Evolutionary conservation across 2,797 vertebrate species (phyloP).

Genomic region (Margarornis squamiger): DNA sequence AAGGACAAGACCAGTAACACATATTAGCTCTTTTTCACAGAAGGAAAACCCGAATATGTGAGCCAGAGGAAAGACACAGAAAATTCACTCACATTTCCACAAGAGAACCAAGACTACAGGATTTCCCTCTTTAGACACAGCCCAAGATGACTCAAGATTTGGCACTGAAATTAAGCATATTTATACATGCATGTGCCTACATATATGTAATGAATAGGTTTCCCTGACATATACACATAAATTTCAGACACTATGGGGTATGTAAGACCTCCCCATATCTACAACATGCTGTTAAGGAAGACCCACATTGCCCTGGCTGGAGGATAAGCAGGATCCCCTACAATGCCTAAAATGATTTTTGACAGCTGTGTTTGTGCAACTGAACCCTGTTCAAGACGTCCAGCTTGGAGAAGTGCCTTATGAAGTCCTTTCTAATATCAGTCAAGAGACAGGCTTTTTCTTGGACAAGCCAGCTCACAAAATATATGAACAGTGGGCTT

Average conservation of each 20-base stretch:
- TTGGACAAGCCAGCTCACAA: not conserved
- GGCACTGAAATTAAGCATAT: not conserved
- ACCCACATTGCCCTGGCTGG: not conserved
- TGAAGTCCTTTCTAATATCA: not conserved
- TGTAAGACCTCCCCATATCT: not conserved
- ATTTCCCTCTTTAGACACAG: not conserved
- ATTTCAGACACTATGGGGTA: not conserved
- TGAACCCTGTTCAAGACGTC: not conserved
- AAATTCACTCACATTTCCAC: not conserved
- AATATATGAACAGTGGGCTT: not conserved
- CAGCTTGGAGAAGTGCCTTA: not conserved
- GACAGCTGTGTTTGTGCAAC: not conserved
- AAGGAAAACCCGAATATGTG: not conserved
- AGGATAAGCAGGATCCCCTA: not conserved
- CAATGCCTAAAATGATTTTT: not conserved
- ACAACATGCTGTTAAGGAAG: not conserved
- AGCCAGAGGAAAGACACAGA: not conserved
- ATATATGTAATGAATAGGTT: not conserved
- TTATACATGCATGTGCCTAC: not conserved
- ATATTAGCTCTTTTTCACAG: not conserved
- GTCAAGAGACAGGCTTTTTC: not conserved
- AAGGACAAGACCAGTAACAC: not conserved
- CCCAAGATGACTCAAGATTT: not conserved
- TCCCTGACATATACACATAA: not conserved
- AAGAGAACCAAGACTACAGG: not conserved